Percentiles rank a stretch among this genome's conserved stretches.
These are phyloP conservation scores for Meliscaeva auricollis DNA, from an alignment of 2,888 invertebrate genomes.

Conservation along the genomic window DNA sequence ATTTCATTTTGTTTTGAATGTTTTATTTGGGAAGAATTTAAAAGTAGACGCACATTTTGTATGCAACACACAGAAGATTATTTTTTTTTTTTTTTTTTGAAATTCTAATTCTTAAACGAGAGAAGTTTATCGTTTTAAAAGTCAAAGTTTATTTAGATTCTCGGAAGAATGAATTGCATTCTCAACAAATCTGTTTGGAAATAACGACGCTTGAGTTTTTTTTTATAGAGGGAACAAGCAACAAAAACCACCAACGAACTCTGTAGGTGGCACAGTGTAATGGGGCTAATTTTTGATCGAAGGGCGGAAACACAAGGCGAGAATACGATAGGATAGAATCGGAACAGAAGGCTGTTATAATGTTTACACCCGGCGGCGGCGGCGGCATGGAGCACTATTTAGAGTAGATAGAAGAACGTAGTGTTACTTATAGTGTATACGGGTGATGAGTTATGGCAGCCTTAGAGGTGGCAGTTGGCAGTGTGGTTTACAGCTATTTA, in stretches of 20 bases:
- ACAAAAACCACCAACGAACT: conserved; percentile 46
- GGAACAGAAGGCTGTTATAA: conserved; percentile 68
- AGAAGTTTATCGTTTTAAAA: conserved; percentile 56
- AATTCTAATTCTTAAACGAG: conserved; percentile 9
- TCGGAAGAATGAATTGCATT: conserved; percentile 61
- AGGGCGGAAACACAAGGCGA: conserved; percentile 36
- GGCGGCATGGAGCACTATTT: conserved; percentile 8
- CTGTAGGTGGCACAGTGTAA: conserved; percentile 63
- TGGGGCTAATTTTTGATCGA: conserved; percentile 37
- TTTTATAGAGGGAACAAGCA: conserved; percentile 10
- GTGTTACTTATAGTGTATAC: conserved; percentile 49
- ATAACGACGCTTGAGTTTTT: conserved; percentile 65
- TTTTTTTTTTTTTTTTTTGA: not conserved
- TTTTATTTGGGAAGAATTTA: conserved; percentile 37
- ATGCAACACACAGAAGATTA: conserved; percentile 44
- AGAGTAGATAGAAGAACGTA: not conserved
- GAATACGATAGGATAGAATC: conserved; percentile 10
- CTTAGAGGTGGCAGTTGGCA: conserved; percentile 52
- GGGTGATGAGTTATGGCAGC: conserved; percentile 62
- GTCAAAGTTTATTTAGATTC: conserved; percentile 67
- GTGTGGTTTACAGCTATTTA: conserved; percentile 64
- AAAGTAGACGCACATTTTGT: conserved; percentile 51
- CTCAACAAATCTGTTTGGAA: conserved; percentile 51
- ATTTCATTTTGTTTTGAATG: conserved; percentile 28
- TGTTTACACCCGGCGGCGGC: conserved; percentile 54